Conservation (phyloP, 2,797 vertebrate species). For the Hoplostethus mediterraneus region DNA sequence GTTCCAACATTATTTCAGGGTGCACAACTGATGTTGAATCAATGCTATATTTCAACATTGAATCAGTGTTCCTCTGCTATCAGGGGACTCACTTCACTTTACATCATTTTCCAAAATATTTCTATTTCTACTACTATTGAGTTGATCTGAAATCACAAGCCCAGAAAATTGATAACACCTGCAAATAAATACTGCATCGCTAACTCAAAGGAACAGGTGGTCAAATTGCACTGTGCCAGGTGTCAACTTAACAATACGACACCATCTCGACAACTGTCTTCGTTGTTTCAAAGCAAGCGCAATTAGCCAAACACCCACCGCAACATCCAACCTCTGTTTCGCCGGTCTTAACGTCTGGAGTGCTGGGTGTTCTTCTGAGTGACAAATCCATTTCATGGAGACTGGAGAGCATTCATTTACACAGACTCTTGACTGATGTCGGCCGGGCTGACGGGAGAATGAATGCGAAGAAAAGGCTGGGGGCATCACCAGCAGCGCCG, state of each 20-base stretch:
- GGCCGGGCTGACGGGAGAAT: constrained; percentile 66
- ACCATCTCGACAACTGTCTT: constrained; percentile 18
- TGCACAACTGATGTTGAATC: too few species aligned
- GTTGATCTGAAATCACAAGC: too few species aligned
- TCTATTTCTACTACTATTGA: not conserved
- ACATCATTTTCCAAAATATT: not conserved
- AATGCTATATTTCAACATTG: too few species aligned
- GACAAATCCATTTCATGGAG: constrained; percentile 64
- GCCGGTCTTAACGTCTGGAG: constrained; percentile 21
- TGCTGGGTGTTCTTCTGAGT: constrained; percentile 48
- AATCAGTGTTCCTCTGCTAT: too few species aligned
- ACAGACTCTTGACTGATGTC: constrained; percentile 74
- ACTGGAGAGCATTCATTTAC: constrained; percentile 65
- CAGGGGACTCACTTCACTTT: too few species aligned
- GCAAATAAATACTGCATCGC: too few species aligned
- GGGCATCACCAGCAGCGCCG: constrained; percentile 61
- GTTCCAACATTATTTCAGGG: too few species aligned
- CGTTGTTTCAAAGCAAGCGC: not conserved
- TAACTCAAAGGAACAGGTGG: not conserved
- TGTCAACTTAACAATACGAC: not conserved
- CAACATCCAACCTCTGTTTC: constrained; percentile 36
- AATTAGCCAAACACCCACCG: constrained; percentile 33
- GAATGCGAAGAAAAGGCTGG: constrained; percentile 62
- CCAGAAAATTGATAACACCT: too few species aligned
- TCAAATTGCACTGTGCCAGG: not conserved